Base-by-base conservation (phyloP, 2,888 invertebrate genomes). In the Eupithecia pulchellata region DNA sequence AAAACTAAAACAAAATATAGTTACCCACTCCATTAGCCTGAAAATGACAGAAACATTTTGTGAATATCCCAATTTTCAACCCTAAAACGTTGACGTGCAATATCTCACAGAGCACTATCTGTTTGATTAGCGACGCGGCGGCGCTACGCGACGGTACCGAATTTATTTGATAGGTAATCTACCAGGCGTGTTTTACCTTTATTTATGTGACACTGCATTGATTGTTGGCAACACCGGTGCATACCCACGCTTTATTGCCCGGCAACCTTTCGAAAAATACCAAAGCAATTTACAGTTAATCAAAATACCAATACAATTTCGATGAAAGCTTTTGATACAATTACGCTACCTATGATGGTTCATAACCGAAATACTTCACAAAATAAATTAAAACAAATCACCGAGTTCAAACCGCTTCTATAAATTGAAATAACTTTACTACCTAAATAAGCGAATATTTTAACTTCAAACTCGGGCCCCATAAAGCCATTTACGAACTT, bases 141-240 rank as follows among this genome's bases (percentile, higher is more conserved):
- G 66, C 58, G 58, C 20, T 52, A 52, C 52, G 25, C 52, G 52
- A 52, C 75, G 71, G 72, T 73, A 74, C 69, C 60, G 75, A 79
- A 82, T 81, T 81, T 81, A 80, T 82, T 81, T 77, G 81, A 79
- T 79, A 78, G 79, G 74, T 79, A 79, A 81, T 81, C 81, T 81
- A 81, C 79, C 79, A 77, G 58, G 66, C 77, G 73, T 77, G 79
- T 78, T 76, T 74, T 75, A 79, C 77, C 76, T 79, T 79, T 79
- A 78, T 79, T 79, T 79, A 79, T 78, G 77, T 75, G 75, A 73
- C 76, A 71, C 68, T 76, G 74, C 78, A 77, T 76, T 77, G 77
- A 78, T 73, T 75, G 77, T 71, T 75, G 75, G 71, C 69, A 78
- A 70, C 72, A 71, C 72, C 68, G 71, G 72, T 69, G 1, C 60